Conservation (phyloP, 1,140 invertebrate species). For the Trichonephila clavipes region DNA sequence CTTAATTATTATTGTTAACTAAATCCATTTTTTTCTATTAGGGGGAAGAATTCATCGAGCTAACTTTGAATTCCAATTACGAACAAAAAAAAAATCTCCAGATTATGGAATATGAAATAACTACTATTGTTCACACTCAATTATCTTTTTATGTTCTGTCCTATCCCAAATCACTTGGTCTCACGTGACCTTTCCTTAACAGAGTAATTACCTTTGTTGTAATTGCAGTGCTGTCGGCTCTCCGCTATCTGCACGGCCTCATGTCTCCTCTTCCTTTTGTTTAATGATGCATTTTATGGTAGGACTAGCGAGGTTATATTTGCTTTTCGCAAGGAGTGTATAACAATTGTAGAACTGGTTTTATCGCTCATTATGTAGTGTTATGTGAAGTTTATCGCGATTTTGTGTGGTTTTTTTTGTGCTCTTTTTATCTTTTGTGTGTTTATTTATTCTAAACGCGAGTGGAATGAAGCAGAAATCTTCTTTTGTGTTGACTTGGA, state of each 20-base stretch:
- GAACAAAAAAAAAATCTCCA: neutral
- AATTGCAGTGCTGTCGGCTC: constrained; percentile 9
- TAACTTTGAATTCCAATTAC: neutral
- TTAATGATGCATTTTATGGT: constrained; percentile 16
- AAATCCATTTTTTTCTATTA: no score
- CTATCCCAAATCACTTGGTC: neutral
- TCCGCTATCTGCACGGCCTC: neutral
- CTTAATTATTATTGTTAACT: no score
- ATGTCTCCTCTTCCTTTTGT: neutral
- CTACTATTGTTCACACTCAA: constrained; percentile 20
- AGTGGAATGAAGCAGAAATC: neutral
- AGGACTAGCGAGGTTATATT: neutral
- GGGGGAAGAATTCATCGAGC: no score
- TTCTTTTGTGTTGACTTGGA: neutral
- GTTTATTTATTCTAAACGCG: neutral
- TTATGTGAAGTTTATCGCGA: constrained; percentile 7
- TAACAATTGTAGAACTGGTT: constrained; percentile 27
- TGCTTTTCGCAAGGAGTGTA: neutral
- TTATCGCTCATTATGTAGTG: neutral
- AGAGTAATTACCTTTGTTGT: neutral
- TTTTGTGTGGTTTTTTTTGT: neutral
- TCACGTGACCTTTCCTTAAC: constrained; percentile 16
- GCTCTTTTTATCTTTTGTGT: neutral
- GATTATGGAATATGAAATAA: neutral
- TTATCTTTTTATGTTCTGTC: constrained; percentile 19